Evolutionary conservation across 2,113 vertebrate genomes (phyloP).

Genomic region (Esox niger): DNA sequence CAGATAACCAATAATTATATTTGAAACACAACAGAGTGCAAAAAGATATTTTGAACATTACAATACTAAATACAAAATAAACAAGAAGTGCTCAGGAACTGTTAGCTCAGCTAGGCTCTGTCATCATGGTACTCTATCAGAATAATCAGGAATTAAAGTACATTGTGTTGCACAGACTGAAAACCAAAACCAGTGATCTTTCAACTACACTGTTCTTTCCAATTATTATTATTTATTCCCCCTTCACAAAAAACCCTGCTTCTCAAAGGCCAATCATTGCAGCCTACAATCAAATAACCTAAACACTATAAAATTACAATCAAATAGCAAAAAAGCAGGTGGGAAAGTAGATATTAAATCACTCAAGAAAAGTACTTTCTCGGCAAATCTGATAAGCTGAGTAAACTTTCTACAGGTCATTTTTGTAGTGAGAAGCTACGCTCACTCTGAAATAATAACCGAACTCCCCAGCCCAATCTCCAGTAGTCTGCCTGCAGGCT

Average conservation of each 20-base stretch:
- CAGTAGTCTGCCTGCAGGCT: constrained; percentile 23
- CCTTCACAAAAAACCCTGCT: background rate
- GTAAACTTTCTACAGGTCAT: background rate
- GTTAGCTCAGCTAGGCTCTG: no score
- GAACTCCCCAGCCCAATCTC: constrained; percentile 13
- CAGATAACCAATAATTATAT: no score
- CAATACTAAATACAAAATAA: no score
- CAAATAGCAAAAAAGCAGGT: background rate
- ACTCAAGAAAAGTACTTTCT: background rate
- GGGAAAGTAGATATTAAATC: background rate
- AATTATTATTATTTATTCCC: no score
- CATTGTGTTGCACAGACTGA: no score
- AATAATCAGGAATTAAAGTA: no score
- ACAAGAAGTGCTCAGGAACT: no score
- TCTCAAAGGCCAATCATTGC: background rate
- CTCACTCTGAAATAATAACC: constrained; percentile 28
- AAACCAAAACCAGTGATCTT: no score
- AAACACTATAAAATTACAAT: background rate
- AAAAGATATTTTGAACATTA: no score
- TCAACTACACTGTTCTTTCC: background rate
- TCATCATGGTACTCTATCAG: no score
- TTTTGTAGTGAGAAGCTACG: background rate
- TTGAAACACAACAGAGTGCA: no score
- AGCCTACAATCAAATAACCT: background rate
- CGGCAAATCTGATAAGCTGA: background rate